phyloP scores from a whole-genome alignment of 2,888 invertebrate species.

The Tetrapedia diversipes region DNA sequence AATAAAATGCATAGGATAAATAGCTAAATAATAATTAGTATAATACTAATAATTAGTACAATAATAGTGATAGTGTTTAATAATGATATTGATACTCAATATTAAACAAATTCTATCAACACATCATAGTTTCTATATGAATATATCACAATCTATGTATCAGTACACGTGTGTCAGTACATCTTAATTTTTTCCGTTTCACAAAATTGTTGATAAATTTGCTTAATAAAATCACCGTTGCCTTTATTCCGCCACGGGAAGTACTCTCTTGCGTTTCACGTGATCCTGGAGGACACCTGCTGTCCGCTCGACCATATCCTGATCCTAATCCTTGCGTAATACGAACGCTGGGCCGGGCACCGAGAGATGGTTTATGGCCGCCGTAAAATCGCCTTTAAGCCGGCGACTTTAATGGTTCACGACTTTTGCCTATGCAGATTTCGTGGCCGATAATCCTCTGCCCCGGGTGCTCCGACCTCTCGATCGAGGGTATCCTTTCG shows the following conservation, averaged over 20 bases:
- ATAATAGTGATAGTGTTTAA: too few species aligned
- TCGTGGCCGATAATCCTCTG: conserved; percentile 76
- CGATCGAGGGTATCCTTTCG: conserved; percentile 65
- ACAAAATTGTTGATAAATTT: too few species aligned
- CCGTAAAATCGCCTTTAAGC: conserved; percentile 72
- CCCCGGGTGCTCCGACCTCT: conserved; percentile 70
- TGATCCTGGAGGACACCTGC: conserved; percentile 57
- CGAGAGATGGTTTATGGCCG: conserved; percentile 72
- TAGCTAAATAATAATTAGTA: too few species aligned
- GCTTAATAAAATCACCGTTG: conserved; percentile 22
- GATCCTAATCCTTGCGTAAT: conserved; percentile 72
- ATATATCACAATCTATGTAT: too few species aligned
- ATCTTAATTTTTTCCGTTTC: too few species aligned
- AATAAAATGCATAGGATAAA: too few species aligned
- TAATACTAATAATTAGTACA: too few species aligned
- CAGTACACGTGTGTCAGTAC: too few species aligned
- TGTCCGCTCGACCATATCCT: conserved; percentile 37
- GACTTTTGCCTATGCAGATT: conserved; percentile 80
- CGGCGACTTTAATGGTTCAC: conserved; percentile 79
- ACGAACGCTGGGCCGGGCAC: conserved; percentile 55
- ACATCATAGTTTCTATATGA: too few species aligned
- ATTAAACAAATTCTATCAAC: too few species aligned
- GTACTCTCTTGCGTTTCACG: conserved; percentile 19
- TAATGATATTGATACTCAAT: too few species aligned
- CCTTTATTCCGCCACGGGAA: background rate